Evolutionary conservation across 2,113 vertebrate species (phyloP), one percentile per base, ranked within the genome.

Genomic region (Pachypanchax playfairii): DNA sequence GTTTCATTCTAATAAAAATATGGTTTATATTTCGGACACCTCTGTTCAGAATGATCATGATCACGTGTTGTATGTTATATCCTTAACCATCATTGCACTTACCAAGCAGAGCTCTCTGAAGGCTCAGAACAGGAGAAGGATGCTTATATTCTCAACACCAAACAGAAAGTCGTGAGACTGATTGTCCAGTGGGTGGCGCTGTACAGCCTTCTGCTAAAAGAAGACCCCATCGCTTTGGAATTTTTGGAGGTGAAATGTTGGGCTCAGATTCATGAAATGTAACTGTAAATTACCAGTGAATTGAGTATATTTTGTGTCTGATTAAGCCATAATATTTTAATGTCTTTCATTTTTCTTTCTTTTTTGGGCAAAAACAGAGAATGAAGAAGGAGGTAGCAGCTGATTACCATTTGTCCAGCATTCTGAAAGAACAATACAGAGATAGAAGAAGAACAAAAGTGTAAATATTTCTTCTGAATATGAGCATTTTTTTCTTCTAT

Each of bases 151-250:
- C 88, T 95, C 68, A 92, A 88, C 67, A 92, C 92, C 55, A 93
- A 94, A 13, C 94, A 95, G 71, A 97, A 95, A 80, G 92, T 98
- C 53, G 90, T 99, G 75, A 91, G 92, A 24, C 86, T 98, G 33
- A 92, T 96, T 1, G 87, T 91, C 82, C 95, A 93, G 60, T 98
- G 96, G 97, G 94, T 96, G 86, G 88, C 90, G 41, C 89, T 98
- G 46, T 97, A 90, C 0, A 92, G 95, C 53, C 83, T 86, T 9
- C 84, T 92, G 77, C 91, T 98, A 64, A 93, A 92, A 71, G 91
- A 93, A 0, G 95, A 99, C 75, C 89, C 91, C 0, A 59, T 90
- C 44, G 93, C 92, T 50, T 68, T 84, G 36, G 88, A 90, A 4
- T 95, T 96, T 63, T 85, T 99, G 64, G 94, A 98, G 95, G 96